A percentile compares a stretch with the other conserved stretches of the same genome.
These are phyloP conservation scores for Spilogale gracilis DNA, from an alignment of 2,113 vertebrate species.

Conservation along the genomic window DNA sequence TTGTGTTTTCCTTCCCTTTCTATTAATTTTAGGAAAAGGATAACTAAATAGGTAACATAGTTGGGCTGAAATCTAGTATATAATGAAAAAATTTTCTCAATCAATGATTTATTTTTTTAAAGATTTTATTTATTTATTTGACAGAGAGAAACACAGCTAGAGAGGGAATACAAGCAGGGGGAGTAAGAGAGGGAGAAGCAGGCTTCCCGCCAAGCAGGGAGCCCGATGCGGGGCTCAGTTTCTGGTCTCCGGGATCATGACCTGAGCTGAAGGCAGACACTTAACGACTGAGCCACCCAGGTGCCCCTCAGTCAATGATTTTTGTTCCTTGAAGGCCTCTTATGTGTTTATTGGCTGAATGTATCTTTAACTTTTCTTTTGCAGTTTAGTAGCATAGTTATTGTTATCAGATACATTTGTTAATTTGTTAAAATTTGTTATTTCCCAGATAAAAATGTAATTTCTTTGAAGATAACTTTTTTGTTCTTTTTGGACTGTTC, in stretches of 20 bases:
- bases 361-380: slow-evolving; percentile 41
- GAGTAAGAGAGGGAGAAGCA: too few relatives aligned
- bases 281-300: too few relatives aligned
- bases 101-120: neutral
- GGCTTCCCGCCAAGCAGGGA: too few relatives aligned
- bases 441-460: slow-evolving; percentile 26
- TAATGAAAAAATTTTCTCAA: slow-evolving; percentile 10
- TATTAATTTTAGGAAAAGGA: slow-evolving; percentile 34
- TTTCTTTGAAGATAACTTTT: neutral
- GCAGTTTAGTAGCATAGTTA: neutral
- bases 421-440: slow-evolving; percentile 18
- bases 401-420: slow-evolving; percentile 18
- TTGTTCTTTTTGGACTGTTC: neutral
- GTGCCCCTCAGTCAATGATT: neutral
- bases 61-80: neutral
- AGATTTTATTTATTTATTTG: too few relatives aligned
- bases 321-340: neutral
- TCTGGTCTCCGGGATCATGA: too few relatives aligned
- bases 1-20: slow-evolving; percentile 13
- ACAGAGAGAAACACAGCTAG: too few relatives aligned
- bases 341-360: neutral
- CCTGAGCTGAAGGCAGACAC: too few relatives aligned
- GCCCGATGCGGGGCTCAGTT: too few relatives aligned
- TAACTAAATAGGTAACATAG: neutral
- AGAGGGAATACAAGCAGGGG: too few relatives aligned